These are phyloP conservation scores for Harpegnathos saltator DNA, from an alignment of 1,140 invertebrate genomes.

Conservation along the genomic window DNA sequence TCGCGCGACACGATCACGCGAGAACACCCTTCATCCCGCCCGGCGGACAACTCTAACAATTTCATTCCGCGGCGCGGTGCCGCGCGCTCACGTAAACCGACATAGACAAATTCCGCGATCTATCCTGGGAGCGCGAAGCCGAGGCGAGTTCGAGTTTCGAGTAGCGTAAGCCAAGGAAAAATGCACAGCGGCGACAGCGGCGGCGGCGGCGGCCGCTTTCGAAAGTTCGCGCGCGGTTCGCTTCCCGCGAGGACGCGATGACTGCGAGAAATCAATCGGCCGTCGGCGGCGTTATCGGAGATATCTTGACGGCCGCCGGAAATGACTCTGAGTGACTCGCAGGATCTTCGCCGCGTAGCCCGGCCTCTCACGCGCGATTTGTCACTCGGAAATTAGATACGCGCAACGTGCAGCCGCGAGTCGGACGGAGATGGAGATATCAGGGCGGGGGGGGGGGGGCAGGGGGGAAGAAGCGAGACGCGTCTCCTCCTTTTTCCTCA, in stretches of 20 bases:
- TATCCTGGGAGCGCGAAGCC: constrained; percentile 12
- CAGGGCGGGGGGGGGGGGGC: neutral
- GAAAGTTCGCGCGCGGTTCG: no score
- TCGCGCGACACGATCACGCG: constrained; percentile 34
- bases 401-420: no score
- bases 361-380: neutral
- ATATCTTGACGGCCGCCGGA: neutral
- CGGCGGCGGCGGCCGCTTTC: no score
- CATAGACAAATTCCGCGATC: constrained; percentile 1
- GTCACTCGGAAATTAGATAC: constrained; percentile 12
- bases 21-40: constrained; percentile 25
- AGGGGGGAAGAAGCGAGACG: neutral
- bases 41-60: constrained; percentile 39
- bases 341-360: neutral
- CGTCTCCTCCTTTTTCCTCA: neutral
- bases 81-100: neutral
- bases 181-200: no score
- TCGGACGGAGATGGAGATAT: neutral
- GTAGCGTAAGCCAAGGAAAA: no score
- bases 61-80: constrained; percentile 19
- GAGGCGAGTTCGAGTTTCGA: neutral
- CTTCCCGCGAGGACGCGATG: no score
- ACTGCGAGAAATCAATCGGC: no score
- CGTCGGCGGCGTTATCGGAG: neutral
- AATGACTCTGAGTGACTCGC: neutral